phyloP scores from a whole-genome alignment of 1,140 invertebrate genomes.

The Bathynomus jamesi region DNA sequence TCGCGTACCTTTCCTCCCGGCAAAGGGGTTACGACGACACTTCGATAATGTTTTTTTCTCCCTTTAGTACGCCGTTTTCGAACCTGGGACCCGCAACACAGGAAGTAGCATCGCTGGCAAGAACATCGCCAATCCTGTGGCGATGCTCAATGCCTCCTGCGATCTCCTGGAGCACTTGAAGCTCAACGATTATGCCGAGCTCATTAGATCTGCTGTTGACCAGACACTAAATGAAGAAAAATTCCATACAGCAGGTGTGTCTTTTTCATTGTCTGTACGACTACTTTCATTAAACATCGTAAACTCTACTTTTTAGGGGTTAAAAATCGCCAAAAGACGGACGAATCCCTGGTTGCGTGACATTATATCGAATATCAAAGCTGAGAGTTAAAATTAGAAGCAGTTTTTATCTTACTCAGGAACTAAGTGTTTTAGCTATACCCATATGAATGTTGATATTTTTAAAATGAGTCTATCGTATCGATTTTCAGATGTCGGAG shows the following conservation, averaged over 20 bases:
- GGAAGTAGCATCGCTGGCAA: conserved; percentile 86
- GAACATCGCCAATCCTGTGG: conserved; percentile 95
- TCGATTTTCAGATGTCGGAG: conserved; percentile 52
- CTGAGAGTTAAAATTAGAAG: neutral
- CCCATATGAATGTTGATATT: neutral
- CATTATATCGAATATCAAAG: neutral
- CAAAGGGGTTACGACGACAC: neutral
- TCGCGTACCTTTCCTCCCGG: too few species aligned
- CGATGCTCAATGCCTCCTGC: conserved; percentile 84
- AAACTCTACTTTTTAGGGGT: neutral
- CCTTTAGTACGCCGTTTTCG: conserved; percentile 77
- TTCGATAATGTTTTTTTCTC: conserved; percentile 39
- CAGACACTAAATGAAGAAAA: conserved; percentile 75
- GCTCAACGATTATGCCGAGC: conserved; percentile 66
- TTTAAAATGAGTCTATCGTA: neutral
- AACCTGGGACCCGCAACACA: conserved; percentile 90
- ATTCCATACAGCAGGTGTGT: conserved; percentile 62
- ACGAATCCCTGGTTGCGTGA: neutral
- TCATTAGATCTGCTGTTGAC: conserved; percentile 66
- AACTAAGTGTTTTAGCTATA: neutral
- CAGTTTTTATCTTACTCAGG: neutral
- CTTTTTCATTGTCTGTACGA: neutral
- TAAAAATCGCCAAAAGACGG: neutral
- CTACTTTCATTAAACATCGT: neutral
- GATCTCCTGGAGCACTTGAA: conserved; percentile 89